Percentiles rank a stretch among this genome's conserved stretches.
Conservation (phyloP, 1,140 invertebrate genomes). For the Brachionus angularis region DNA sequence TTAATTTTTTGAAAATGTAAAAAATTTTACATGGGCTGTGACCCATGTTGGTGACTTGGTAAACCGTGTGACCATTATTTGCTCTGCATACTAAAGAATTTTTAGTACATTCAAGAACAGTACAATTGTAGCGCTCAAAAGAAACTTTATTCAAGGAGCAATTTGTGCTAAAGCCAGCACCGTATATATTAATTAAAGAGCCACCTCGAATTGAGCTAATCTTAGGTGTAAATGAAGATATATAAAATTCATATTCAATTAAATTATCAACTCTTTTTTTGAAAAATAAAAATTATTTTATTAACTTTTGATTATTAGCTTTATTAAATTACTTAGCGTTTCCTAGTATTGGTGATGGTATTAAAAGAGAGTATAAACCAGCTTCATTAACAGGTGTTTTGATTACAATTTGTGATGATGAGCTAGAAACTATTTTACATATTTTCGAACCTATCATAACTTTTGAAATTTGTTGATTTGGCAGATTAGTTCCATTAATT, state of each 20-base stretch:
- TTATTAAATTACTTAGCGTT: conserved; percentile 38
- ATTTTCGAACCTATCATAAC: conserved; percentile 45
- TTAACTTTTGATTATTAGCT: too few relatives aligned
- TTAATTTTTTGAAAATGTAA: neutral
- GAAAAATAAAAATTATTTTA: neutral
- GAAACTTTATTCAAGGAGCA: conserved; percentile 46
- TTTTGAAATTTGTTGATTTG: neutral
- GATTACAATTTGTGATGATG: conserved; percentile 44
- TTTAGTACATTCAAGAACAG: conserved; percentile 44
- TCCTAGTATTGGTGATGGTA: neutral
- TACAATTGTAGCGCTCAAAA: conserved; percentile 48
- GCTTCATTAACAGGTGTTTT: conserved; percentile 45
- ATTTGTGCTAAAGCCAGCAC: conserved; percentile 48
- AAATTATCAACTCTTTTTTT: neutral
- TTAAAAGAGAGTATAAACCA: conserved; percentile 45
- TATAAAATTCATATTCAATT: conserved; percentile 44
- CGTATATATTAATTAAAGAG: conserved; percentile 49
- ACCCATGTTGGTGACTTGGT: conserved; percentile 48
- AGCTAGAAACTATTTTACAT: conserved; percentile 43
- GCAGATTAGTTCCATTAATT: conserved; percentile 48
- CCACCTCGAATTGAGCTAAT: conserved; percentile 47
- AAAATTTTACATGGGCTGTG: conserved; percentile 46
- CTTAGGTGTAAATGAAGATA: conserved; percentile 4
- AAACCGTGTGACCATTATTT: conserved; percentile 46
- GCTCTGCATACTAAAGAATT: conserved; percentile 48